phyloP scores from a whole-genome alignment of 2,888 invertebrate genomes.

The Vesta saturnalis region DNA sequence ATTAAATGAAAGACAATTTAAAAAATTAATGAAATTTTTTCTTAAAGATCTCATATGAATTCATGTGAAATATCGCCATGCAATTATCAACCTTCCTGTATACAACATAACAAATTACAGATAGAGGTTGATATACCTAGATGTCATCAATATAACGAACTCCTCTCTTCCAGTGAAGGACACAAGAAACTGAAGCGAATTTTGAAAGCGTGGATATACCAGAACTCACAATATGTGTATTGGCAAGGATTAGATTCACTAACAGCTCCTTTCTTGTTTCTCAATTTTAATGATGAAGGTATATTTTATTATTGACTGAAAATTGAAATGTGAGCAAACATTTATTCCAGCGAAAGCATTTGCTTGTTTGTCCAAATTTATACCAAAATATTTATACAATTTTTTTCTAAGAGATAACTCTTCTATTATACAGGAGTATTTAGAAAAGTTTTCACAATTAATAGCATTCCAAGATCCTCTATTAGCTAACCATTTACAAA shows the following conservation, averaged over 20 bases:
- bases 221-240: constrained; percentile 96
- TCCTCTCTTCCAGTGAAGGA: constrained; percentile 92
- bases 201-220: constrained; percentile 95
- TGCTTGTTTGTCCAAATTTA: constrained; percentile 93
- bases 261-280: constrained; percentile 95
- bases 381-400: constrained; percentile 95
- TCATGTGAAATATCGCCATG: too few species aligned
- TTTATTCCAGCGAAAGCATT: constrained; percentile 86
- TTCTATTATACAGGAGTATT: constrained; percentile 94
- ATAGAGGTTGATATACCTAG: constrained; percentile 99
- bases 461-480: constrained; percentile 95
- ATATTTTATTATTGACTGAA: constrained; percentile 25
- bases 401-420: constrained; percentile 98
- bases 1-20: too few species aligned
- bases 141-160: constrained; percentile 98
- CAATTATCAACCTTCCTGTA: neutral
- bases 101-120: constrained; percentile 62
- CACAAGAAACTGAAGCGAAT: constrained; percentile 92
- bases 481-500: constrained; percentile 88
- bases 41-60: too few species aligned
- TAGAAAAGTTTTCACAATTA: constrained; percentile 96
- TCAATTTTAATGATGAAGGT: constrained; percentile 98
- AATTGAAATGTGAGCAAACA: neutral
- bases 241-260: constrained; percentile 99
- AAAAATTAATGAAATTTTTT: too few species aligned